phyloP scores from a whole-genome alignment of 2,113 vertebrate genomes.

The Eretmodus cyanostictus region DNA sequence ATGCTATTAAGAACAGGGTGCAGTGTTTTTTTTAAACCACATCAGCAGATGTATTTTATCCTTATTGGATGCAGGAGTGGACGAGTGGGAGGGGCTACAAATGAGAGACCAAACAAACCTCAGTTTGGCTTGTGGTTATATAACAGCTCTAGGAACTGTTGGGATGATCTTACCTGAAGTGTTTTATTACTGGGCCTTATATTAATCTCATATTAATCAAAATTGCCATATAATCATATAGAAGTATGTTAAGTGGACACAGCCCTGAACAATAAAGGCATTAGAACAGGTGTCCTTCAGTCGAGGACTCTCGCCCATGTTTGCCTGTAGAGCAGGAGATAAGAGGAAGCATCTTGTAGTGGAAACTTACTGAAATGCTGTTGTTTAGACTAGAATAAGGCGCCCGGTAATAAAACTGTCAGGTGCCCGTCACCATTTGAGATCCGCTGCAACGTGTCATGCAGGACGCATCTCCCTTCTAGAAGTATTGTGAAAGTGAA shows the following conservation, averaged over 20 bases:
- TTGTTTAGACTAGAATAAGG: not conserved
- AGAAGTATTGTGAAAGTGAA: not conserved
- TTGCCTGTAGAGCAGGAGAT: not conserved
- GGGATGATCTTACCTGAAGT: not conserved
- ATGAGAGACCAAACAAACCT: not conserved
- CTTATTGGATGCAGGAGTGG: not conserved
- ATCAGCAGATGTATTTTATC: not conserved
- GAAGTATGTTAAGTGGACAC: not conserved
- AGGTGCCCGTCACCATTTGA: not conserved
- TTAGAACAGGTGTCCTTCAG: not conserved
- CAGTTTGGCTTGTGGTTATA: not conserved
- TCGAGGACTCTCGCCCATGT: not conserved
- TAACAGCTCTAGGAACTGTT: not conserved
- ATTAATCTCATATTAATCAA: not conserved
- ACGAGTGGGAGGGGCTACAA: not conserved
- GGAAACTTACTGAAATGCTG: not conserved
- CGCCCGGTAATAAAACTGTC: rapidly evolving
- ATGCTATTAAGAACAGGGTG: not conserved
- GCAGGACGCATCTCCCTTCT: not conserved
- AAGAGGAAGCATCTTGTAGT: not conserved
- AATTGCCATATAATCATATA: not conserved
- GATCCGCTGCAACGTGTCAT: not conserved
- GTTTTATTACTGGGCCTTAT: not conserved
- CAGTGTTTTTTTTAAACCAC: not conserved
- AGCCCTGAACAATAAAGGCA: rapidly evolving